Conservation (phyloP, 37 sponge, comb jelly and placozoan genomes). For the Bolinopsis microptera region DNA sequence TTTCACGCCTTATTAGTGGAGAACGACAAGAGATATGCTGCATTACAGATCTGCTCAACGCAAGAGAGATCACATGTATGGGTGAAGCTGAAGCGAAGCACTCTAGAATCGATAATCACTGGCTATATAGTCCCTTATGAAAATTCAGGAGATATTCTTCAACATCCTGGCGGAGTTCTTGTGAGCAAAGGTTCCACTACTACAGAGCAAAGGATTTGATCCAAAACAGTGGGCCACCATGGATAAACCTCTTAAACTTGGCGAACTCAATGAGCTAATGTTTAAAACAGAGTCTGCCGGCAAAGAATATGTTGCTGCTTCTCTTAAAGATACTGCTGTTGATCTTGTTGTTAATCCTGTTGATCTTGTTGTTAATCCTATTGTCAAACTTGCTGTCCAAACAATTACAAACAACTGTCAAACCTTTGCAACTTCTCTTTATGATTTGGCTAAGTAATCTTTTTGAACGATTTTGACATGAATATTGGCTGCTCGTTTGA, state of each 20-base stretch:
- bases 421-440: no score
- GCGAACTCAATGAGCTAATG: background rate
- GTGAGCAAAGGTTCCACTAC: no score
- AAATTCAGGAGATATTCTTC: background rate
- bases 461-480: no score
- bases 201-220: background rate
- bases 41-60: background rate
- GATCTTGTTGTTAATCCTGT: no score
- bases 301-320: background rate
- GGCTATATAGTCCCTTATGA: background rate
- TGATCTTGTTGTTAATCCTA: no score
- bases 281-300: background rate
- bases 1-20: background rate
- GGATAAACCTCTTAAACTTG: background rate
- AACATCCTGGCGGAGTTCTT: background rate
- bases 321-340: no score
- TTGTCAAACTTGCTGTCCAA: no score
- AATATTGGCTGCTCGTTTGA: no score
- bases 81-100: background rate
- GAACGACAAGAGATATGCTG: background rate
- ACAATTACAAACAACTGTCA: no score
- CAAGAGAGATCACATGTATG: background rate
- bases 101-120: background rate
- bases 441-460: no score
- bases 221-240: background rate